A percentile compares a stretch with the other conserved stretches of the same genome.
phyloP scores from a whole-genome alignment of 2,888 invertebrate genomes.

The Platycheirus albimanus region DNA sequence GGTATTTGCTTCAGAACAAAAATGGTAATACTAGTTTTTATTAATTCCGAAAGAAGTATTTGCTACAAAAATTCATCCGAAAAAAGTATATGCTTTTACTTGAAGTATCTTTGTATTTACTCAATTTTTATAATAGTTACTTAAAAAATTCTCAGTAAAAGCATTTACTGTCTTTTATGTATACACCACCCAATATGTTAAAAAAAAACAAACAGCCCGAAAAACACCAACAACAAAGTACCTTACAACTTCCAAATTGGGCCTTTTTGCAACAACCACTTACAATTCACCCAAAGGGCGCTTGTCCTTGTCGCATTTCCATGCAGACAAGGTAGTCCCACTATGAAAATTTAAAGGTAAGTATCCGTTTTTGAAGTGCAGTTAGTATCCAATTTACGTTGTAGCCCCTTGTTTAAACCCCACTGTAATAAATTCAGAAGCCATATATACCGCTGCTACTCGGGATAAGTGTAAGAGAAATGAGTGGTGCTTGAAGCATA shows the following conservation, averaged over 20 bases:
- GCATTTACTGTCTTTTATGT: too few relatives aligned
- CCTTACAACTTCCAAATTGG: too few relatives aligned
- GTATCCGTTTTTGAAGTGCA: conserved; percentile 71
- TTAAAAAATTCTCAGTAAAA: too few relatives aligned
- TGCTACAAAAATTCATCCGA: too few relatives aligned
- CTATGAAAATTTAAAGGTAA: conserved; percentile 66
- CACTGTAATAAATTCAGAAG: conserved; percentile 35
- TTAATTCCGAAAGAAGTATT: too few relatives aligned
- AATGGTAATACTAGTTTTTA: too few relatives aligned
- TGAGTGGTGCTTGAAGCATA: conserved; percentile 69
- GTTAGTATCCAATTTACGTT: conserved; percentile 71
- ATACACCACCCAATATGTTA: too few relatives aligned
- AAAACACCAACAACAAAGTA: not conserved
- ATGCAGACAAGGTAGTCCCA: conserved; percentile 51
- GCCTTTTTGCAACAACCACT: conserved; percentile 33
- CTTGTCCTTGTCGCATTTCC: conserved; percentile 63
- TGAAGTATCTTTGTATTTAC: too few relatives aligned
- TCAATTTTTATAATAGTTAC: too few relatives aligned
- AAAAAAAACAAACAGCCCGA: too few relatives aligned
- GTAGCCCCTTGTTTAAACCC: conserved; percentile 49
- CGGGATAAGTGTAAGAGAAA: conserved; percentile 57
- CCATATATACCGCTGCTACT: not conserved
- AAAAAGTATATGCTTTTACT: too few relatives aligned
- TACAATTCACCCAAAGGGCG: conserved; percentile 34
- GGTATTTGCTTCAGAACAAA: too few relatives aligned